phyloP scores from a whole-genome alignment of 2,797 vertebrate genomes.

The Sebastes itinus region DNA sequence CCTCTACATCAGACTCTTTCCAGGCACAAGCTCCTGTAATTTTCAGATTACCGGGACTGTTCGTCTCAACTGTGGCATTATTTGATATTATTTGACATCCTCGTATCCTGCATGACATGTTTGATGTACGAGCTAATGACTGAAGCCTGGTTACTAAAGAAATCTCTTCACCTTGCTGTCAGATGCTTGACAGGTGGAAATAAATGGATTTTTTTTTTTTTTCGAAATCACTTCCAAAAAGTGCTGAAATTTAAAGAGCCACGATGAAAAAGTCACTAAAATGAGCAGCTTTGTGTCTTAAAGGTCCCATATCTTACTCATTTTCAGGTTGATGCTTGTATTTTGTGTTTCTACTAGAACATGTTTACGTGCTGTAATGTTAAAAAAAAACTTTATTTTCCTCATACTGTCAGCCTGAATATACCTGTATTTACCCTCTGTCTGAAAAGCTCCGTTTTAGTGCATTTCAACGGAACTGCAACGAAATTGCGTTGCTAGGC shows the following conservation, averaged over 20 bases:
- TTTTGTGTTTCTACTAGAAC: too few species aligned
- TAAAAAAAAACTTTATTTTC: too few species aligned
- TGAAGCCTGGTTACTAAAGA: not conserved
- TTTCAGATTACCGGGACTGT: not conserved
- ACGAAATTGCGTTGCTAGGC: too few species aligned
- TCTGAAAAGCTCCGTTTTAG: too few species aligned
- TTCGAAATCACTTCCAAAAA: not conserved
- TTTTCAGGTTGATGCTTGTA: too few species aligned
- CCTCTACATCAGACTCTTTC: conserved; percentile 4
- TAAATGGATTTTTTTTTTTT: not conserved
- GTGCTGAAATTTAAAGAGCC: not conserved
- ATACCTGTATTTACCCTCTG: too few species aligned
- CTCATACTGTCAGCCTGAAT: too few species aligned
- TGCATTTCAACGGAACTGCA: too few species aligned
- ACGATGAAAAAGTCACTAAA: not conserved
- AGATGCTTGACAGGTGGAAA: not conserved
- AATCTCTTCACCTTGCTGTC: not conserved
- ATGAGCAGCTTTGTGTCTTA: not conserved
- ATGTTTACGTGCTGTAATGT: too few species aligned
- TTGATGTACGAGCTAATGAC: conserved; percentile 3
- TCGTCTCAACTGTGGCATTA: not conserved
- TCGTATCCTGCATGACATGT: not conserved
- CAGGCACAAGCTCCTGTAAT: conserved; percentile 9
- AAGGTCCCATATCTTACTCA: fast-evolving
- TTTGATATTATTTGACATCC: not conserved